Base-by-base conservation (phyloP, 2,797 vertebrate genomes). In the Tadarida brasiliensis region DNA sequence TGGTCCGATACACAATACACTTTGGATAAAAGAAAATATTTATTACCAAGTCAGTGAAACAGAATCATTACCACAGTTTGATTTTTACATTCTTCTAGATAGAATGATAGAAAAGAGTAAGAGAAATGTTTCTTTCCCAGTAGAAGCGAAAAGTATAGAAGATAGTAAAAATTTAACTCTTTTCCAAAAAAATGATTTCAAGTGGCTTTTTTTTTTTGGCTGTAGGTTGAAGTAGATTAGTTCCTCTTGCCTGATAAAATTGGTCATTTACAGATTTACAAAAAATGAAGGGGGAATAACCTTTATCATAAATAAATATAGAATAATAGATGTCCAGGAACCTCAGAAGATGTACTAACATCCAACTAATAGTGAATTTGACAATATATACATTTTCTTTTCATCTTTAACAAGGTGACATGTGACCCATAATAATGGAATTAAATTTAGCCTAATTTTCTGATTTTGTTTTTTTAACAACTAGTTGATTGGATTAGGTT, bases 1-100 rank as follows among this genome's bases (percentile, higher is more conserved):
- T 83, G 74, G 17, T 6, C 1, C 28, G 51, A 35, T 47, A 70
- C 0, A 5, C 33, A 91, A 20, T 24, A 68, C 47, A 61, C 22
- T 93, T n/a, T 16, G 51, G 28, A 44, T 96, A 85, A 90, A 85
- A 90, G 28, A 95, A 81, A 71, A 49, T 87, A 73, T 39, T 59
- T 68, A 92, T 77, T 71, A 54, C 5, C 33, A 54, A 86, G 4
- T 80, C 63, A 91, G 1, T 35, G n/a, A 51, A 70, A 81, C 22
- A 82, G 39, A 86, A 39, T 61, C 14, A 49, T 47, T 67, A n/a
- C 35, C 56, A 35, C 14, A 65, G 1, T 19, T 68, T 59, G 7
- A 11, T 54, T n/a, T 87, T 85, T 47, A 65, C 6, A 20, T 77
- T 74, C 28, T 85, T 30, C 39, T 70, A 65, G 28, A 71, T 70